These are phyloP conservation scores for Spea hammondii DNA, from an alignment of 2,797 vertebrate species.

Conservation along the genomic window DNA sequence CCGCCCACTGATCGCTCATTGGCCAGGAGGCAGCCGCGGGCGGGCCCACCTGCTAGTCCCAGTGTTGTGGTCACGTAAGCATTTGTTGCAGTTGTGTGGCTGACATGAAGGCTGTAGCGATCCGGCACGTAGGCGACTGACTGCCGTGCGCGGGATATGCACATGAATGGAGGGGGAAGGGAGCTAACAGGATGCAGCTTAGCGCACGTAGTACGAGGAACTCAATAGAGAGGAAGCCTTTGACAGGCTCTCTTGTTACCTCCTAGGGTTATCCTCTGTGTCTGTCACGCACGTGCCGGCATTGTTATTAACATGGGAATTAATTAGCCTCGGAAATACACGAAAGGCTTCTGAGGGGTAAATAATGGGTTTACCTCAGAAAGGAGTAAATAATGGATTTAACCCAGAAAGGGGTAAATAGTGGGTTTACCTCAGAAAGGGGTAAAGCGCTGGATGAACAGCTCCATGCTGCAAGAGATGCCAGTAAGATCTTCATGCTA, in stretches of 20 bases:
- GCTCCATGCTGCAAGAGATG: no score
- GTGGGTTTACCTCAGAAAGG: no score
- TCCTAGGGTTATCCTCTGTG: background rate
- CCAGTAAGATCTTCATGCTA: no score
- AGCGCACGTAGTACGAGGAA: conserved; percentile 1
- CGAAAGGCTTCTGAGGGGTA: no score
- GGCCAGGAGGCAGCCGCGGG: background rate
- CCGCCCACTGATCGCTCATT: background rate
- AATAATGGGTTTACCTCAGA: no score
- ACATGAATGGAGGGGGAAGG: conserved; percentile 4
- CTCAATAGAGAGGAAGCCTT: background rate
- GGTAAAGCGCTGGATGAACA: no score
- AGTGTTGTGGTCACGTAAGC: conserved; percentile 44
- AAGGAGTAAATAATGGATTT: no score
- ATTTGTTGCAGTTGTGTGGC: background rate
- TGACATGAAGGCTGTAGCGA: conserved; percentile 29
- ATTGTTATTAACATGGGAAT: background rate
- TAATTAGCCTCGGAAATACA: no score
- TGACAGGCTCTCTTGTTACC: background rate
- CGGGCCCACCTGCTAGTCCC: background rate
- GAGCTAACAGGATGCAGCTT: background rate
- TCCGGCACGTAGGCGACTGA: conserved; percentile 20
- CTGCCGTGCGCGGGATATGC: background rate
- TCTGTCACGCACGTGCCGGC: conserved; percentile 10
- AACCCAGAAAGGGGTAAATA: no score